Evolutionary conservation across 2,113 vertebrate genomes (phyloP).

Genomic region (Etia nguti): DNA sequence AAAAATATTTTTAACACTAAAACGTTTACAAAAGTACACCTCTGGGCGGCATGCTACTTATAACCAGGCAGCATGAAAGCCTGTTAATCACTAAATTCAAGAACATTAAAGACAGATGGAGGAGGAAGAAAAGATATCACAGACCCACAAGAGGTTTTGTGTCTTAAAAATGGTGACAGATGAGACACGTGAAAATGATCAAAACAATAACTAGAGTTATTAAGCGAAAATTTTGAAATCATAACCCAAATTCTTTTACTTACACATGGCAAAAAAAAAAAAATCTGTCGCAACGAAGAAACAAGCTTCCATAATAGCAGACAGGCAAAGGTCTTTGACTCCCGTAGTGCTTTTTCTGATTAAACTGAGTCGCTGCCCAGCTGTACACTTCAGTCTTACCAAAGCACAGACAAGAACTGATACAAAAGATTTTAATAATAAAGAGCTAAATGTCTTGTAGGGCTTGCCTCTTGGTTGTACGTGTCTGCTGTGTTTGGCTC

Average conservation of each 20-base stretch:
- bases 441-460: not conserved
- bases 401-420: not conserved
- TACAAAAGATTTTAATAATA: not conserved
- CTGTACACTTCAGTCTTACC: not conserved
- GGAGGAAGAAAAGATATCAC: not conserved
- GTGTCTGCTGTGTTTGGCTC: not conserved
- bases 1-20: not conserved
- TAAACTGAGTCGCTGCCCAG: not conserved
- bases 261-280: not conserved
- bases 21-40: not conserved
- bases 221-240: not conserved
- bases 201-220: not conserved
- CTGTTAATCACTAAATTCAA: not conserved
- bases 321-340: not conserved
- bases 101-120: not conserved
- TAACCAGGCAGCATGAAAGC: not conserved
- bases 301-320: not conserved
- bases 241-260: not conserved
- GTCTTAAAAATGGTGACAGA: not conserved
- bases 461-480: not conserved
- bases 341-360: not conserved
- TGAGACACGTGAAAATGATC: not conserved
- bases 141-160: not conserved
- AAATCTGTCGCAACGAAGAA: not conserved
- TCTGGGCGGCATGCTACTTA: not conserved